Conservation (phyloP, 1,140 invertebrate genomes). For the Yoshiicerus persimilis region DNA sequence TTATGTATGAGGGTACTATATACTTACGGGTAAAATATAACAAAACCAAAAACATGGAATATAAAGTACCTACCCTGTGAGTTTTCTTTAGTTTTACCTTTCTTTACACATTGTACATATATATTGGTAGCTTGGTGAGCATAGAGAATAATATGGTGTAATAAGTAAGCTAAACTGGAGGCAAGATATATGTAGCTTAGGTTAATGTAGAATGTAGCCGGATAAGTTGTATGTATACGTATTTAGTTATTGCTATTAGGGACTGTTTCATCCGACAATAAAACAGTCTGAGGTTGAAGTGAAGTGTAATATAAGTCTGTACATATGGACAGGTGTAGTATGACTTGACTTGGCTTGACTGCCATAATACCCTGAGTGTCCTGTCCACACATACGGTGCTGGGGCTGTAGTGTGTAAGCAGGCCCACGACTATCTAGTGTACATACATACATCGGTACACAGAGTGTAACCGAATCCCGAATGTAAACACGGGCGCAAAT, state of each 20-base stretch:
- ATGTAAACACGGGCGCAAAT: constrained; percentile 41
- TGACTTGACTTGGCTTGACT: background rate
- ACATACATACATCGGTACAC: constrained; percentile 3
- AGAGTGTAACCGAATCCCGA: constrained; percentile 35
- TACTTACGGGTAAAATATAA: too few species aligned
- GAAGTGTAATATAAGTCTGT: background rate
- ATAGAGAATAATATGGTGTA: background rate
- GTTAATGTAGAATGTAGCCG: background rate
- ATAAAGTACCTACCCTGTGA: background rate
- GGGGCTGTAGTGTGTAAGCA: background rate
- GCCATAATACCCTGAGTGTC: background rate
- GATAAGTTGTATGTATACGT: background rate
- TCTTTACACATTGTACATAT: background rate
- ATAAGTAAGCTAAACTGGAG: background rate
- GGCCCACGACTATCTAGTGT: background rate
- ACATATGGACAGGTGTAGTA: constrained; percentile 6
- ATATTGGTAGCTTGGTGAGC: background rate
- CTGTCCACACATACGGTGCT: background rate
- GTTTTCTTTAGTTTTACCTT: background rate
- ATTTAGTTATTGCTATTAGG: constrained; percentile 1
- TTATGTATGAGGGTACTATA: background rate
- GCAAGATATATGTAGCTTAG: background rate
- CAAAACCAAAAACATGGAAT: background rate
- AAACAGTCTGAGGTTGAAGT: constrained; percentile 5
- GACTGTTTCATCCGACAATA: constrained; percentile 7